Evolutionary conservation across 2,113 vertebrate genomes (phyloP).

Genomic region (Callopanchax toddi): DNA sequence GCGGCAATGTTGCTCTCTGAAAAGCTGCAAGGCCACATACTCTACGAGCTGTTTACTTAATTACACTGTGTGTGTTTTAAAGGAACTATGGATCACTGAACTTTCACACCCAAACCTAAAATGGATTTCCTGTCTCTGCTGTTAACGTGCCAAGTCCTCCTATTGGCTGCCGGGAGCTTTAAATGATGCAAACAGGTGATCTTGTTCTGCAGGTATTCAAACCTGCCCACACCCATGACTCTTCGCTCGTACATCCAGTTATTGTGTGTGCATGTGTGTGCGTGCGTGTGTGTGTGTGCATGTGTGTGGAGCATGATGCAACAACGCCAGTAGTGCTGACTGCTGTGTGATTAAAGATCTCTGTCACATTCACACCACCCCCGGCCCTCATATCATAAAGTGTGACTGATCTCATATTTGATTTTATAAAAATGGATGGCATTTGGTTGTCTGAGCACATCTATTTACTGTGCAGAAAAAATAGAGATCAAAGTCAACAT

Average conservation of each 20-base stretch:
- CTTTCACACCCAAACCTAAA: slow-evolving; percentile 52
- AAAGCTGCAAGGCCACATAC: slow-evolving; percentile 52
- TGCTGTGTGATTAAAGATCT: slow-evolving; percentile 45
- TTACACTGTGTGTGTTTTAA: slow-evolving; percentile 26
- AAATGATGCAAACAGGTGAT: slow-evolving; percentile 69
- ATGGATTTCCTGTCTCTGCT: slow-evolving; percentile 36
- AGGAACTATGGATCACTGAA: slow-evolving; percentile 68
- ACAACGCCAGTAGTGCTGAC: slow-evolving; percentile 53
- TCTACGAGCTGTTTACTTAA: slow-evolving; percentile 49
- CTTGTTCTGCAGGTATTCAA: slow-evolving; percentile 68
- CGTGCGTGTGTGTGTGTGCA: slow-evolving; percentile 33
- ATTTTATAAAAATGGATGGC: slow-evolving; percentile 12
- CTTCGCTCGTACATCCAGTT: slow-evolving; percentile 34
- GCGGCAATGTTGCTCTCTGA: slow-evolving; percentile 44
- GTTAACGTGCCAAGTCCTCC: slow-evolving; percentile 7
- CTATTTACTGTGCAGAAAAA: background rate
- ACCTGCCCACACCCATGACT: slow-evolving; percentile 51
- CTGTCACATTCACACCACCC: slow-evolving; percentile 36
- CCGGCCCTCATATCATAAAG: slow-evolving; percentile 17
- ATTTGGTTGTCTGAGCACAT: slow-evolving; percentile 16
- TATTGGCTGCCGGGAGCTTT: slow-evolving; percentile 56
- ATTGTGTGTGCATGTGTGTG: slow-evolving; percentile 43
- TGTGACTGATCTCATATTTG: slow-evolving; percentile 17
- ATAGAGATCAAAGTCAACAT: too few relatives aligned
- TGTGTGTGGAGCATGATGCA: slow-evolving; percentile 52